Percentiles rank a stretch among this genome's conserved stretches.
Conservation (phyloP, 1,140 invertebrate genomes). For the Danaus plexippus region DNA sequence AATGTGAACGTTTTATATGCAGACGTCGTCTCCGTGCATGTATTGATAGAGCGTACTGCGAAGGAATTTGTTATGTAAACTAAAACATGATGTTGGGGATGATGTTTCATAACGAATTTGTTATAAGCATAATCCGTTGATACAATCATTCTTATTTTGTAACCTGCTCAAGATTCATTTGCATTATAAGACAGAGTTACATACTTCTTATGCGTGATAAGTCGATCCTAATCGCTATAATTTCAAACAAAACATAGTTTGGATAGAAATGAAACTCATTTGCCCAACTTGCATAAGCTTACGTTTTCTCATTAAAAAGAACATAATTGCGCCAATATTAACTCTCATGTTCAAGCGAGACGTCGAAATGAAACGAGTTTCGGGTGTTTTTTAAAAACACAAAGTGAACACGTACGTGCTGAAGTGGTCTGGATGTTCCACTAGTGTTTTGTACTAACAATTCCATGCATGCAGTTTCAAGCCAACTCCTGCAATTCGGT, state of each 20-base stretch:
- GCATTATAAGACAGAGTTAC: too few relatives aligned
- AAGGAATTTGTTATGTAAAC: conserved; percentile 9
- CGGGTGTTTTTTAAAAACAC: conserved; percentile 30
- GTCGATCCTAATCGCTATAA: too few relatives aligned
- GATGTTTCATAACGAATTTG: too few relatives aligned
- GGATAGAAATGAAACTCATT: conserved; percentile 9
- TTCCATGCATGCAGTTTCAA: conserved; percentile 6
- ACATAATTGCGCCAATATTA: conserved; percentile 40
- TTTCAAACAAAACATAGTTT: too few relatives aligned
- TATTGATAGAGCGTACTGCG: conserved; percentile 3
- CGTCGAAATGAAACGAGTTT: conserved; percentile 40
- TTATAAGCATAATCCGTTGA: too few relatives aligned
- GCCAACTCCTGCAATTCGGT: conserved; percentile 5
- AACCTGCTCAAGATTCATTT: too few relatives aligned
- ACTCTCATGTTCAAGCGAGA: conserved; percentile 27
- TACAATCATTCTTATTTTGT: too few relatives aligned
- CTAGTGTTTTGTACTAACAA: conserved; percentile 7
- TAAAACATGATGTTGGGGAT: too few relatives aligned
- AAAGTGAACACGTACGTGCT: conserved; percentile 35
- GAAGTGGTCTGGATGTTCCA: conserved; percentile 24
- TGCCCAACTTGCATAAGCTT: conserved; percentile 14
- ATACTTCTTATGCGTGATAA: too few relatives aligned
- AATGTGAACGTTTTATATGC: conserved; percentile 3
- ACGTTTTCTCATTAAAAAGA: conserved; percentile 23
- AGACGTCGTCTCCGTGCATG: conserved; percentile 1